Evolutionary conservation across 2,888 invertebrate genomes (phyloP), one percentile per base, ranked within the genome.

Genomic region (Ernsta delagoae): DNA sequence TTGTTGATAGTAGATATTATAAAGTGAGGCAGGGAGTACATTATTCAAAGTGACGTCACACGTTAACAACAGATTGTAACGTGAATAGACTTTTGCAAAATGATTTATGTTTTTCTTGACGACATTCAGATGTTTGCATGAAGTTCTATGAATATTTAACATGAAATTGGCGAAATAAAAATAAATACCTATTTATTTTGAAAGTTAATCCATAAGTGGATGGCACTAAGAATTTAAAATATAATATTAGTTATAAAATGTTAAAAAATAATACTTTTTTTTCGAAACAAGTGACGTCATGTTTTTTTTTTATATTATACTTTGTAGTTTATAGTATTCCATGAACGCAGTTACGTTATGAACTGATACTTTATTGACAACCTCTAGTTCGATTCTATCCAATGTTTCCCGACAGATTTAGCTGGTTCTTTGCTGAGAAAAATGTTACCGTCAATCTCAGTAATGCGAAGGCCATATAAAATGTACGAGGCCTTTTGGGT

Each of bases 371-470:
- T 45, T 45, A 60, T 60, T 45, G 45, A 60, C n/a, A 60, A 60
- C n/a, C 8, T 16, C 31, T 31, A 41, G 0, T 8, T 12, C 16
- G 45, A 16, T 43, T 45, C 12, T 41, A 12, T 59, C 41, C 9
- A 24, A 11, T 43, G 16, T 43, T 11, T 59, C 41, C 9, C 39
- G 54, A 11, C 34, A 12, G 57, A n/a, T 36, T 5, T 56, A n/a
- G 34, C 5, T 62, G 45, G 45, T 45, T 74, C 71, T 71, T 67
- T 59, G 65, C 60, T 67, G 61, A 68, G 70, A 68, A 73, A 75
- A 74, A 75, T 72, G 72, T 69, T 73, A 72, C 70, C 72, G 70
- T 75, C 74, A 75, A 77, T 75, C 73, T 75, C 75, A 75, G 74
- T 72, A 74, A 75, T 75, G 71, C 62, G 70, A 71, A 71, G 73